Evolutionary conservation across 2,888 invertebrate genomes (phyloP).

Genomic region (Fissipunctia ypsillon): DNA sequence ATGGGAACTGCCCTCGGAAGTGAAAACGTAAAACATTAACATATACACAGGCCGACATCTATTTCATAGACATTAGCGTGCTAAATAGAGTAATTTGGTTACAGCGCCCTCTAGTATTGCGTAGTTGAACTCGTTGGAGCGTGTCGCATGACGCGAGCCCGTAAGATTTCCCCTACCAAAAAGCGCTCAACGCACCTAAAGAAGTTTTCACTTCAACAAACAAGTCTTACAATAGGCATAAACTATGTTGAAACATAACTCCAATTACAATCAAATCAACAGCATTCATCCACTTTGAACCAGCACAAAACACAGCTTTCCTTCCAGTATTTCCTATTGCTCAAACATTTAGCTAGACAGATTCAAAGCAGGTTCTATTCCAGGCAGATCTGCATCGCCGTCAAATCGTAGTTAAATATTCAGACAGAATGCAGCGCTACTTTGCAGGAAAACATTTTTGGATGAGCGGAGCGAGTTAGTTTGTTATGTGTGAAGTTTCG

Average conservation of each 20-base stretch:
- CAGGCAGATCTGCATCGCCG: conserved; percentile 14
- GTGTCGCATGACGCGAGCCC: too few species aligned
- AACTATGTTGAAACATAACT: neutral
- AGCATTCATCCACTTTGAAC: neutral
- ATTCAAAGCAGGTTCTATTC: conserved; percentile 27
- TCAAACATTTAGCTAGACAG: conserved; percentile 20
- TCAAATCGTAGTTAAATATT: conserved; percentile 57
- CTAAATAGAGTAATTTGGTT: too few species aligned
- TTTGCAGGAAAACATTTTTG: conserved; percentile 40
- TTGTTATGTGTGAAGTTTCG: conserved; percentile 25
- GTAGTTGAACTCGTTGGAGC: too few species aligned
- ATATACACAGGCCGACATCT: too few species aligned
- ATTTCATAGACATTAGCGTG: too few species aligned
- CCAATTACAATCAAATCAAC: conserved; percentile 2
- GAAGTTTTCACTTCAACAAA: too few species aligned
- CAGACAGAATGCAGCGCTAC: conserved; percentile 25
- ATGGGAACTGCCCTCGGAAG: too few species aligned
- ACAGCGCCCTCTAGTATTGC: too few species aligned
- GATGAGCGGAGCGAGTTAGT: neutral
- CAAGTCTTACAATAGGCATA: neutral
- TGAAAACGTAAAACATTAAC: too few species aligned
- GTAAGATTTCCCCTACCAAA: too few species aligned
- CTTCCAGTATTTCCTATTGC: neutral
- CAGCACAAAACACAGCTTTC: neutral
- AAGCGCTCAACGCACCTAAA: too few species aligned